Percentiles rank a stretch among this genome's conserved stretches.
Evolutionary conservation across 2,113 vertebrate genomes (phyloP).

Genomic region (Meriones unguiculatus): DNA sequence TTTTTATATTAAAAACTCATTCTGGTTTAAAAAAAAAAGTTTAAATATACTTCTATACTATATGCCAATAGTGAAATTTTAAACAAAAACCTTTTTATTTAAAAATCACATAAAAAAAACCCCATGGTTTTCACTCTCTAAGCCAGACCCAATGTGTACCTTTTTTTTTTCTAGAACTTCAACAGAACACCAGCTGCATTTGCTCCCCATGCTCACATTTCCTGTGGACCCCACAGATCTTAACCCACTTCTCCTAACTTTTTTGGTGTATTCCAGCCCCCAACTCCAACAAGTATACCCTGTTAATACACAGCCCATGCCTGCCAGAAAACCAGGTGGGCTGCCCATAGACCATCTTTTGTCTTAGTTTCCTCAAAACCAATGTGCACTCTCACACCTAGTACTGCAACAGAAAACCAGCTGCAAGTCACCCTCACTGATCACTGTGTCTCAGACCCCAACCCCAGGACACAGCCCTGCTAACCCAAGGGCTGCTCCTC

Average conservation of each 20-base stretch:
- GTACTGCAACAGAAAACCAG: neutral
- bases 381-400: neutral
- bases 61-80: neutral
- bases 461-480: neutral
- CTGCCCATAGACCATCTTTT: neutral
- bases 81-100: neutral
- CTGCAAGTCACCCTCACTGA: neutral
- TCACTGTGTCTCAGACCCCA: neutral
- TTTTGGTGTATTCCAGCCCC: neutral
- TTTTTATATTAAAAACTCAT: slow-evolving; percentile 1
- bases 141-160: too few relatives aligned
- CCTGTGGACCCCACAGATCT: too few relatives aligned
- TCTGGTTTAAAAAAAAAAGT: neutral
- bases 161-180: neutral
- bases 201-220: neutral
- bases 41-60: neutral
- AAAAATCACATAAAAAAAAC: slow-evolving; percentile 7
- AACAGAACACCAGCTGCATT: neutral
- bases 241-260: neutral
- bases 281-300: neutral
- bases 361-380: neutral
- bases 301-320: neutral
- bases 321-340: neutral
- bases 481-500: neutral
- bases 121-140: neutral